These are phyloP conservation scores for Heterodera schachtii DNA, from an alignment of 1,140 invertebrate genomes.

Conservation along the genomic window DNA sequence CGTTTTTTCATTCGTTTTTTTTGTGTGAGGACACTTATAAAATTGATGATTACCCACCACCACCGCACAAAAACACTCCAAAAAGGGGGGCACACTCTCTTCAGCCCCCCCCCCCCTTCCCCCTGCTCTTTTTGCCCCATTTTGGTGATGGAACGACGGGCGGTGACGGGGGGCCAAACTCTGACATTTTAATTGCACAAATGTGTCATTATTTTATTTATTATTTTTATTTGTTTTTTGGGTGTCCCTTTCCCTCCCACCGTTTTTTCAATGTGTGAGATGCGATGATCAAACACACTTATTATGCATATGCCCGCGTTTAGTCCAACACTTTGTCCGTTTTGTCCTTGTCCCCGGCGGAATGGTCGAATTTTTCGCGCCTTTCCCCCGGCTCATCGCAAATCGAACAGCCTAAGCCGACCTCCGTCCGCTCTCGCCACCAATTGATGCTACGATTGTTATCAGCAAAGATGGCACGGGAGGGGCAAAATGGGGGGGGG, in stretches of 20 bases:
- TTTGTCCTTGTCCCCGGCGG: constrained; percentile 1
- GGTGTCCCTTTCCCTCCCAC: too few relatives aligned
- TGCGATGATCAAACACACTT: background rate
- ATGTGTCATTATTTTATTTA: too few relatives aligned
- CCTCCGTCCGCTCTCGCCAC: background rate
- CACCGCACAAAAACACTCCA: background rate
- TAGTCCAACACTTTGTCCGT: too few relatives aligned
- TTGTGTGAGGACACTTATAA: background rate
- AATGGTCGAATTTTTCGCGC: background rate
- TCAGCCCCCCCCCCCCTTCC: too few relatives aligned
- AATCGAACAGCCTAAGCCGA: background rate
- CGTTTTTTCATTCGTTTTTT: background rate
- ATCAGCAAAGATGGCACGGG: constrained; percentile 3
- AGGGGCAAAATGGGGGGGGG: background rate
- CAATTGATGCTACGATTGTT: background rate
- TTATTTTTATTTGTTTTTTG: too few relatives aligned
- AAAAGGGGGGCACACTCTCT: too few relatives aligned
- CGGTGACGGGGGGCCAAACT: too few relatives aligned
- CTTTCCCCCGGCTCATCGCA: background rate
- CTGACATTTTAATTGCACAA: too few relatives aligned
- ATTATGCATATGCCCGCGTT: background rate
- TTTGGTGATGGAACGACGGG: too few relatives aligned
- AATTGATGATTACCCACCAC: background rate
- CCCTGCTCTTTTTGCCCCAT: too few relatives aligned
- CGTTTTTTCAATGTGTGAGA: too few relatives aligned